Conservation (phyloP, 1,140 invertebrate genomes). For the Hylaeus anthracinus region DNA sequence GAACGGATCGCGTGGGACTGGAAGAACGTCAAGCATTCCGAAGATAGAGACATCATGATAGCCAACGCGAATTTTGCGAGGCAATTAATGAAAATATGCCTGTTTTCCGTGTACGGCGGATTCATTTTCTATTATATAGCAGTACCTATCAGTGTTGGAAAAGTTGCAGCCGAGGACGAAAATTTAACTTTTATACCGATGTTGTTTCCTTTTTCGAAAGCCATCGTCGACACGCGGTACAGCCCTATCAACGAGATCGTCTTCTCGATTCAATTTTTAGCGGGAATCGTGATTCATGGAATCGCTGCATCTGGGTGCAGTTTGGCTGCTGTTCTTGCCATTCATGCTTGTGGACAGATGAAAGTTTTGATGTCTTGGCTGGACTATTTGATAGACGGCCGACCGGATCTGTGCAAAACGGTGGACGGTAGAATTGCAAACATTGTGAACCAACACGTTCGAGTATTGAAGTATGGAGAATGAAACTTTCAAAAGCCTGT, state of each 20-base stretch:
- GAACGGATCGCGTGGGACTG: constrained; percentile 66
- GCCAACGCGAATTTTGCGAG: constrained; percentile 33
- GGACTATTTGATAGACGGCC: constrained; percentile 29
- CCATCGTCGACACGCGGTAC: constrained; percentile 40
- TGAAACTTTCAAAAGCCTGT: not conserved
- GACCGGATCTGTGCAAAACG: not conserved
- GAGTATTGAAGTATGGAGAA: constrained; percentile 52
- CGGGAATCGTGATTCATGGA: constrained; percentile 51
- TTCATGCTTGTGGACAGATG: constrained; percentile 68
- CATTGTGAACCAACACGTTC: constrained; percentile 64
- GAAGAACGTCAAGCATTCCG: constrained; percentile 36
- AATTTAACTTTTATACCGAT: constrained; percentile 39
- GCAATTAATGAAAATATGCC: constrained; percentile 5
- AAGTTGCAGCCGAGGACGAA: not conserved
- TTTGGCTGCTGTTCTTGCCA: constrained; percentile 60
- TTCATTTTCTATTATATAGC: constrained; percentile 30
- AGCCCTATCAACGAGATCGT: constrained; percentile 59
- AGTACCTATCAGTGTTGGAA: constrained; percentile 5
- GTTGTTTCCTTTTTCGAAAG: constrained; percentile 55
- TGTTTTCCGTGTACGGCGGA: constrained; percentile 29
- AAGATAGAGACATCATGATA: constrained; percentile 39
- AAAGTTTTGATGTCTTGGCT: constrained; percentile 60
- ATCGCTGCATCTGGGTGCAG: constrained; percentile 50
- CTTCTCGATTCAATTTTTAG: constrained; percentile 48
- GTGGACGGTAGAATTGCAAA: constrained; percentile 52